Conservation (phyloP, 2,888 invertebrate species). For the Craniophora ligustri region DNA sequence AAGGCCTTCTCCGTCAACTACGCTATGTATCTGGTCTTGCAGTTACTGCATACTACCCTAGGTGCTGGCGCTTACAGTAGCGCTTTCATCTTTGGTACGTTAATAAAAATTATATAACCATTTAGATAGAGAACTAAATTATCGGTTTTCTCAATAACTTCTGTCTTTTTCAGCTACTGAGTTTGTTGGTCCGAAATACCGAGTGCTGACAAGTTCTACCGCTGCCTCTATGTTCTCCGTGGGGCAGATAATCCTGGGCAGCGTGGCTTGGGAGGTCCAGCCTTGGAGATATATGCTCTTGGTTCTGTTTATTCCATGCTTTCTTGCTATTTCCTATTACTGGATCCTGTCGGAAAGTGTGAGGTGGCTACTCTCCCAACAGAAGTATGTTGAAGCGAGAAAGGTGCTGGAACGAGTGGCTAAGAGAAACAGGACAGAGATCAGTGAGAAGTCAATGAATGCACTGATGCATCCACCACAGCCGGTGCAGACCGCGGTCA, state of each 20-base stretch:
- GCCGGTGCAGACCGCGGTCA: conserved; percentile 32
- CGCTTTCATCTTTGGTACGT: conserved; percentile 78
- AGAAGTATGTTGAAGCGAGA: conserved; percentile 89
- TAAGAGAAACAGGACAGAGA: conserved; percentile 87
- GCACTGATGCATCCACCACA: conserved; percentile 78
- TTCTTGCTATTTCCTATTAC: conserved; percentile 90
- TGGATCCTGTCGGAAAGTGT: conserved; percentile 91
- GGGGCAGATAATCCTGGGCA: conserved; percentile 91
- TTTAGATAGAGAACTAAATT: not conserved
- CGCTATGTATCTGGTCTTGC: conserved; percentile 84
- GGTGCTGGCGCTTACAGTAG: conserved; percentile 87
- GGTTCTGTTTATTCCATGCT: conserved; percentile 90
- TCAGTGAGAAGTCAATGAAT: conserved; percentile 85
- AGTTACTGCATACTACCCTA: conserved; percentile 85
- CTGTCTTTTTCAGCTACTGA: conserved; percentile 92
- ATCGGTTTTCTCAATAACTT: not conserved
- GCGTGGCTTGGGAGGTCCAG: conserved; percentile 90
- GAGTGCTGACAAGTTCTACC: conserved; percentile 91
- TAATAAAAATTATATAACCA: not conserved
- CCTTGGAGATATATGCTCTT: conserved; percentile 92
- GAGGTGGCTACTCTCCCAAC: conserved; percentile 92
- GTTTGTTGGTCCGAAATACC: conserved; percentile 92
- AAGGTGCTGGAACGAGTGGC: conserved; percentile 89
- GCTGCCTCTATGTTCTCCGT: conserved; percentile 91
- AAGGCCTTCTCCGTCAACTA: conserved; percentile 88